Evolutionary conservation across 2,113 vertebrate species (phyloP).

Genomic region (Triplophysa siluroides): DNA sequence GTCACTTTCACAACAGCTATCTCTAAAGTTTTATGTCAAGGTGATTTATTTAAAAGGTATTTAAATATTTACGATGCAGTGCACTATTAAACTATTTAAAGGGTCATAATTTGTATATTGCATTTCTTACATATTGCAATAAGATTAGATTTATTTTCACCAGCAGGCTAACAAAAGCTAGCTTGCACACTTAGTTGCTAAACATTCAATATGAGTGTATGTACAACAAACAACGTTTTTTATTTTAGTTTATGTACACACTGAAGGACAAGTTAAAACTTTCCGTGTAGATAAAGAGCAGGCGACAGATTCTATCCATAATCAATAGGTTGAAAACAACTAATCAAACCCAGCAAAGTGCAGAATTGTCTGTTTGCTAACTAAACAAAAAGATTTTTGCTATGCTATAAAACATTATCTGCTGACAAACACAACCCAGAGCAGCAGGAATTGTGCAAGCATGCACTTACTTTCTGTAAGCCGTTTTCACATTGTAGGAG

Average conservation of each 20-base stretch:
- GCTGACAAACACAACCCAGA: conserved; percentile 11
- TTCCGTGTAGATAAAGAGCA: background rate
- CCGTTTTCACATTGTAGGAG: conserved; percentile 98
- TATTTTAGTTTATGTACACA: background rate
- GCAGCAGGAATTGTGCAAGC: background rate
- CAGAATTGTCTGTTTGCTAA: background rate
- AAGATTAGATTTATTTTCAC: too few species aligned
- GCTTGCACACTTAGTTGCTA: too few species aligned
- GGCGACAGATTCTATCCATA: background rate
- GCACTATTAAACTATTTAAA: too few species aligned
- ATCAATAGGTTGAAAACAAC: background rate
- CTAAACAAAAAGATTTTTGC: background rate
- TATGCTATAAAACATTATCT: background rate
- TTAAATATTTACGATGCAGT: too few species aligned
- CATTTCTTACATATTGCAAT: too few species aligned
- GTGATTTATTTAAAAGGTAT: too few species aligned
- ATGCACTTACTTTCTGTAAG: conserved; percentile 93
- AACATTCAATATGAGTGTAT: too few species aligned
- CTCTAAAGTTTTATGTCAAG: background rate
- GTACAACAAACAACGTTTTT: too few species aligned
- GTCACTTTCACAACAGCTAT: too few species aligned
- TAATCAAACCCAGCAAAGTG: background rate
- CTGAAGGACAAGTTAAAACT: background rate
- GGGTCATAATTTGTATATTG: too few species aligned
- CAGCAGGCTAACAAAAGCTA: too few species aligned